Base-by-base conservation (phyloP, 2,888 invertebrate genomes). In the Spilarctia lutea region DNA sequence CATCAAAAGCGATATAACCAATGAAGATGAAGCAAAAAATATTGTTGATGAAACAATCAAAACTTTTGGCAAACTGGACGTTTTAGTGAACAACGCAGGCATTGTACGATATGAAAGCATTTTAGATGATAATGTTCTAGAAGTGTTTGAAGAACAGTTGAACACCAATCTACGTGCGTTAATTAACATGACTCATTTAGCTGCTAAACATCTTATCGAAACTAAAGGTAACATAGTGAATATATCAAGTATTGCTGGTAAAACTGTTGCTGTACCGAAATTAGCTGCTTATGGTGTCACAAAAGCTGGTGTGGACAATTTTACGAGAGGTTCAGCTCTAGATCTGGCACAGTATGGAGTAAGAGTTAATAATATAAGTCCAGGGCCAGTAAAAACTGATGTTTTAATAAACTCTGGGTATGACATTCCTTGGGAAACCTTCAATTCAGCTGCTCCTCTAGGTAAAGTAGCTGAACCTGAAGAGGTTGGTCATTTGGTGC, bases 271-370 rank as follows among this genome's bases (percentile, higher is more conserved):
- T 6, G 67, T 76, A 6, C 71, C 81, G 0, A 65, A 77, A 30
- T 71, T 81, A 24, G 75, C 85, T 0, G 72, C 85, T 0, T 98
- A 98, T 86, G 94, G 95, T 68, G 96, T 98, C 94, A 97, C 97
- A 13, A 98, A 98, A 91, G 96, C 97, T 33, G 97, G 97, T 1
- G 86, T 98, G 7, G 97, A 99, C 93, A 98, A 98, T 88, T 97
- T 99, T 80, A 99, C 99, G 0, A 96, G 97, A 86, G 98, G 98
- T 88, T 45, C 81, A 2, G 87, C 88, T n/a, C 91, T 99, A 72
- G 89, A 88, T 60, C 35, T 89, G 11, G 82, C 87, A 0, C 72
- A 75, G 16, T 75, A 85, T 65, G 88, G 88, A 3, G 87, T 89
- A 0, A 77, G 88, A 73, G 87, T 88, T 0, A 89, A 88, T 65